phyloP scores from a whole-genome alignment of 2,888 invertebrate species.

The Seira sanloemensis region DNA sequence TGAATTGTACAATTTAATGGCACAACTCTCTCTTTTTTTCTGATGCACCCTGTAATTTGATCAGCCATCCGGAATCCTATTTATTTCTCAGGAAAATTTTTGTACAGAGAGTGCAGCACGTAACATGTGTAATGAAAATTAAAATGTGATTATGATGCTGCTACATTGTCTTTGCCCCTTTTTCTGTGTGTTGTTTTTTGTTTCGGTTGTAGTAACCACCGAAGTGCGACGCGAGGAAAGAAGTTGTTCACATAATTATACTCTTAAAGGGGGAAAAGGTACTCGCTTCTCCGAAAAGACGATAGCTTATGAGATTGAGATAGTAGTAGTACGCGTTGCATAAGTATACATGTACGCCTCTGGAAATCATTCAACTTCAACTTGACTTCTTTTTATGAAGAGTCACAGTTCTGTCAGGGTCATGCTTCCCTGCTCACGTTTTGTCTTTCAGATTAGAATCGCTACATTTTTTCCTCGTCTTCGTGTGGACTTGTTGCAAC shows the following conservation, averaged over 20 bases:
- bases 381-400: background rate
- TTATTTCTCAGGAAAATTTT: constrained; percentile 16
- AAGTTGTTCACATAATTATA: constrained; percentile 52
- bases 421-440: constrained; percentile 43
- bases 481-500: no score
- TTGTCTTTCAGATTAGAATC: no score
- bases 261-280: background rate
- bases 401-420: no score
- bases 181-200: background rate
- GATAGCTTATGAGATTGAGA: background rate
- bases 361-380: constrained; percentile 48
- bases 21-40: no score
- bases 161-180: no score
- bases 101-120: background rate
- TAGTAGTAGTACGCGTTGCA: background rate
- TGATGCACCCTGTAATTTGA: no score
- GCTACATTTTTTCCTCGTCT: constrained; percentile 26
- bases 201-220: constrained; percentile 25
- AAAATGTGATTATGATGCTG: background rate
- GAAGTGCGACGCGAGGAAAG: constrained; percentile 26
- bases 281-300: background rate
- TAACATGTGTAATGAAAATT: no score
- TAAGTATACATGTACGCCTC: background rate
- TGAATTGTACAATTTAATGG: background rate
- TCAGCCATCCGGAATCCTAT: constrained; percentile 23